Evolutionary conservation across 2,888 invertebrate species (phyloP), one percentile per base, ranked within the genome.

Genomic region (Cremastinae sp.): DNA sequence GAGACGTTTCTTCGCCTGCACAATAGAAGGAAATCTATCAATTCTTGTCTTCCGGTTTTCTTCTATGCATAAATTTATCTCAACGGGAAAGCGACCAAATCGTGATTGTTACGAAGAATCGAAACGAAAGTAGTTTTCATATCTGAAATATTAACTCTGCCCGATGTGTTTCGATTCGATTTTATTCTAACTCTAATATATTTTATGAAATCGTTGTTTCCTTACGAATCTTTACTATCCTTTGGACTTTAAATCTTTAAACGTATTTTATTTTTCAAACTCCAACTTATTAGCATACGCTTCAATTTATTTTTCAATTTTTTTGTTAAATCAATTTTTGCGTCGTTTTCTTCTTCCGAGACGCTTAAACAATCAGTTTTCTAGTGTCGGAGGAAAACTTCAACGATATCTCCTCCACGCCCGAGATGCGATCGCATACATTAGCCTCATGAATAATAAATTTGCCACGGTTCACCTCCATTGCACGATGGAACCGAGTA

Each of bases 1-100:
- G 14, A 53, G 38, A 2, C 20, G 45, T 36, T 61, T 45, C 61
- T 65, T 41, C 38, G 22, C 38, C 41, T 58, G 18, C 81, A 83
- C 83, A 84, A 85, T 84, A 81, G 83, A 80, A 72, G 69, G 81
- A 81, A 84, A 85, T 86, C 87, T 84, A 88, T 88, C 87, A 88
- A 88, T 88, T 88, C 81, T 85, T 84, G 86, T 87, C 86, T 87
- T 84, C 82, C 82, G 77, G 74, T 79, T 53, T 28, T 59, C 47
- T 65, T 49, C 59, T 51, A 43, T n/a, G 10, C 47, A 53, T 51
- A 61, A 43, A 61, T 70, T 68, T 45, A 41, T 51, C 47, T 36
- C 20, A 41, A 56, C 28, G 56, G 20, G 36, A 45, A 54, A 34
- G 5, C 45, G 34, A 47, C 47, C 14, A 12, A 36, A 68, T 56